Evolutionary conservation across 1,140 invertebrate species (phyloP).

Genomic region (Bombus balteatus): DNA sequence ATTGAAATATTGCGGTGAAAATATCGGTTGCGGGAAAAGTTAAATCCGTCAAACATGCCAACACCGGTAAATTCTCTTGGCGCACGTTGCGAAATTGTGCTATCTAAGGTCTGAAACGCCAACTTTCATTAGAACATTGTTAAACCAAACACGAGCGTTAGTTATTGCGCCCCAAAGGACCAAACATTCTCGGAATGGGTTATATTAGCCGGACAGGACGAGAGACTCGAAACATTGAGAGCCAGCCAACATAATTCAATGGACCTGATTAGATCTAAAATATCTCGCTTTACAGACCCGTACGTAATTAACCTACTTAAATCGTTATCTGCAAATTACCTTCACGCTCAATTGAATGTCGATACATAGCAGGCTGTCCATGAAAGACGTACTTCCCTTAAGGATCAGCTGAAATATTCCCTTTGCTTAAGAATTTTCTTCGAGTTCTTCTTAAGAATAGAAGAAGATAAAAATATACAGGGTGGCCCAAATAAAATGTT

Average conservation of each 20-base stretch:
- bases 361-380: too few relatives aligned
- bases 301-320: background rate
- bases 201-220: background rate
- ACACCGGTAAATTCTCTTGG: background rate
- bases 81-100: background rate
- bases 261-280: background rate
- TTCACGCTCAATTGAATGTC: background rate
- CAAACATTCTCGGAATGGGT: background rate
- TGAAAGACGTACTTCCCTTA: background rate
- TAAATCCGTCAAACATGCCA: background rate
- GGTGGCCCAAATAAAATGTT: too few relatives aligned
- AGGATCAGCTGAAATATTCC: background rate
- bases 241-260: background rate
- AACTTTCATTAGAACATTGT: conserved; percentile 7
- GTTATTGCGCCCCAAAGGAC: conserved; percentile 4
- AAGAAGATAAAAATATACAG: too few relatives aligned
- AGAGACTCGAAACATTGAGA: background rate
- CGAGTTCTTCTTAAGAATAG: too few relatives aligned
- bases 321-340: background rate
- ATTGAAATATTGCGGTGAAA: conserved; percentile 3
- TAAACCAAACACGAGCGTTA: conserved; percentile 3
- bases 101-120: background rate
- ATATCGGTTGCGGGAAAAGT: background rate
- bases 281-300: background rate
- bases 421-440: background rate